Conservation (phyloP, 2,113 vertebrate species). For the Centropristis striata region DNA sequence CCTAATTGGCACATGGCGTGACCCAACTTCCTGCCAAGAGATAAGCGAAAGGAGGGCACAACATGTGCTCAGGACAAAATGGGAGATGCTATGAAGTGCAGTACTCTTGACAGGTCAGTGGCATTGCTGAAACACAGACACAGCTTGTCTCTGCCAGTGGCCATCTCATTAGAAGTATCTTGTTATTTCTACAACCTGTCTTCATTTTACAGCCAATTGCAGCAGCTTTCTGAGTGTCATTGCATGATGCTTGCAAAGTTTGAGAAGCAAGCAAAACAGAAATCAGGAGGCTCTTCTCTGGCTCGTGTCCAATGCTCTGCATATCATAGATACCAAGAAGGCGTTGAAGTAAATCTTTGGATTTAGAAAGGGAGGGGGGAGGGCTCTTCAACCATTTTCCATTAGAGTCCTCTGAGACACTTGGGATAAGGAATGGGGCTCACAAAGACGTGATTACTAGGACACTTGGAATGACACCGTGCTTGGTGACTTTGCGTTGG, state of each 20-base stretch:
- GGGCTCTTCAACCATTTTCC: conserved; percentile 65
- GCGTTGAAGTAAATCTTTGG: conserved; percentile 71
- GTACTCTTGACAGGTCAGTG: conserved; percentile 71
- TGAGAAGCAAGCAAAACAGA: conserved; percentile 58
- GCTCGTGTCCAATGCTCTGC: conserved; percentile 65
- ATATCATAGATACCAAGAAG: conserved; percentile 72
- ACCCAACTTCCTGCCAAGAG: conserved; percentile 73
- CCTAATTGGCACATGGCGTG: conserved; percentile 80
- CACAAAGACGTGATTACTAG: conserved; percentile 78
- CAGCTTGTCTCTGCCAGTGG: conserved; percentile 66
- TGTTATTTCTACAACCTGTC: conserved; percentile 68
- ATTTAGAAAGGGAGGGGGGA: conserved; percentile 21
- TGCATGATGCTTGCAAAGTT: conserved; percentile 62
- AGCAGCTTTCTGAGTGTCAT: conserved; percentile 36
- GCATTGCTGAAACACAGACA: conserved; percentile 47
- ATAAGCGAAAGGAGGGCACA: conserved; percentile 72
- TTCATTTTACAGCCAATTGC: conserved; percentile 58
- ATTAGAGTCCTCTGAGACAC: conserved; percentile 66
- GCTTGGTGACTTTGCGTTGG: conserved; percentile 73
- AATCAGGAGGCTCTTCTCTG: conserved; percentile 60
- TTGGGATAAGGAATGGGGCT: conserved; percentile 66
- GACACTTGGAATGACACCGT: conserved; percentile 76
- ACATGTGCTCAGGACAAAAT: conserved; percentile 70
- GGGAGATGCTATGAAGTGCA: conserved; percentile 53
- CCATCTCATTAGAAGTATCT: conserved; percentile 75